phyloP scores from a whole-genome alignment of 1,140 invertebrate species.

The Sycophaga agraensis region DNA sequence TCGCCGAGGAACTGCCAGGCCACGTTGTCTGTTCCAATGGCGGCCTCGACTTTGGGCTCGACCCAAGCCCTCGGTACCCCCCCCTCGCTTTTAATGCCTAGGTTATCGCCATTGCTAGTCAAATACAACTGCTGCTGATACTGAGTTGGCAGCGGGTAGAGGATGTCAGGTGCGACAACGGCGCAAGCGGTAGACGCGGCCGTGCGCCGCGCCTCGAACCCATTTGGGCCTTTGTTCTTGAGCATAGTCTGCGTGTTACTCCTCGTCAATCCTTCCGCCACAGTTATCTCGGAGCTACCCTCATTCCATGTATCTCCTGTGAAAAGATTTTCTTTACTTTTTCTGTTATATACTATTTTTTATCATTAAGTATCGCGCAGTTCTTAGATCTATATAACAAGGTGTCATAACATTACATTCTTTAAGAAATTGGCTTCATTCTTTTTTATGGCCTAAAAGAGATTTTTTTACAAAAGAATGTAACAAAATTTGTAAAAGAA shows the following conservation, averaged over 20 bases:
- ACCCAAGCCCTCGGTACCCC: constrained; percentile 2
- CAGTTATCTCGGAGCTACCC: constrained; percentile 37
- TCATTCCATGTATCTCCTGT: constrained; percentile 42
- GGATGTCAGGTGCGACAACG: background rate
- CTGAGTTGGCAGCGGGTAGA: constrained; percentile 2
- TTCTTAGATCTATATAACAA: too few relatives aligned
- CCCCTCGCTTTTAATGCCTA: constrained; percentile 7
- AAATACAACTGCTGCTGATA: constrained; percentile 16
- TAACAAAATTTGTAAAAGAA: too few relatives aligned
- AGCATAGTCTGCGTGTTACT: constrained; percentile 24
- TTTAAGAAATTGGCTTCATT: too few relatives aligned
- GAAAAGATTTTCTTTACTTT: too few relatives aligned
- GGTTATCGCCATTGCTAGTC: background rate
- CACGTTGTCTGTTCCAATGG: background rate
- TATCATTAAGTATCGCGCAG: too few relatives aligned
- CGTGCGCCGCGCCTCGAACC: background rate
- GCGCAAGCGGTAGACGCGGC: background rate
- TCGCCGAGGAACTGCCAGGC: background rate
- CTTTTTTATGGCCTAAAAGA: too few relatives aligned
- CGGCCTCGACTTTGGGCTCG: background rate
- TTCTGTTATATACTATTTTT: too few relatives aligned
- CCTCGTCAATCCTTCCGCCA: constrained; percentile 32
- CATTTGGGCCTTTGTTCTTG: background rate
- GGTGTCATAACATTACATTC: too few relatives aligned
- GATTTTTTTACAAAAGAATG: too few relatives aligned